phyloP scores from a whole-genome alignment of 2,113 vertebrate genomes.

The Solea senegalensis region DNA sequence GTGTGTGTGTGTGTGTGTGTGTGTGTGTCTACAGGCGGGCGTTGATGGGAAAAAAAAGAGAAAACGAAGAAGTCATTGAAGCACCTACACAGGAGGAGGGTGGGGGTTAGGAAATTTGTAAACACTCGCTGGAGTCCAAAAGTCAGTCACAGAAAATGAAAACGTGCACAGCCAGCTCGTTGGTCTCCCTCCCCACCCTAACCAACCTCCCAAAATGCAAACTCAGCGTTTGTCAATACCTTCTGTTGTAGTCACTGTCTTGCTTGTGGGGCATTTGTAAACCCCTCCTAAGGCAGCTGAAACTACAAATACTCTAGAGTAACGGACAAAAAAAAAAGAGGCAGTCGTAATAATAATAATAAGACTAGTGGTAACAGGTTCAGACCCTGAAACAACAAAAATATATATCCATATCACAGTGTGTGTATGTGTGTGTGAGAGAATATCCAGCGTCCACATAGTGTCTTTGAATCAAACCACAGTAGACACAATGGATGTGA shows the following conservation, averaged over 20 bases:
- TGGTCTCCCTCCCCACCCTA: conserved; percentile 11
- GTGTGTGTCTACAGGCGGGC: conserved; percentile 42
- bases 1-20: conserved; percentile 38
- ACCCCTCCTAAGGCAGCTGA: conserved; percentile 63
- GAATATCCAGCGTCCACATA: conserved; percentile 63
- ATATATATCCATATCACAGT: conserved; percentile 70
- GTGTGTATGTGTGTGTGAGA: conserved; percentile 60
- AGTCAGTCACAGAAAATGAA: conserved; percentile 60
- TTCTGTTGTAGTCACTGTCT: conserved; percentile 40
- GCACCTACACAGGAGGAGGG: conserved; percentile 56
- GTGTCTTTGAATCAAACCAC: conserved; percentile 45
- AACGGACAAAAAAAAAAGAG: conserved; percentile 52
- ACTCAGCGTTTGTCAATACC: conserved; percentile 53
- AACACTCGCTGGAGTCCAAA: conserved; percentile 70
- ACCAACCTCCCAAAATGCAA: conserved; percentile 45
- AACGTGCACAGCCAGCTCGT: conserved; percentile 58
- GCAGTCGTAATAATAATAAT: not conserved
- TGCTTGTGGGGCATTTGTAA: conserved; percentile 42
- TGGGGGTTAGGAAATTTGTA: conserved; percentile 33
- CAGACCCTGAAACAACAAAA: conserved; percentile 55
- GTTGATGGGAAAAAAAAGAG: conserved; percentile 18
- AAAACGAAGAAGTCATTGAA: conserved; percentile 22
- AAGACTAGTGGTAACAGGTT: conserved; percentile 52
- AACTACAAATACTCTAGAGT: conserved; percentile 68
- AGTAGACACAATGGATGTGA: conserved; percentile 52